A percentile compares a stretch with the other conserved stretches of the same genome.
These are phyloP conservation scores for Decapterus maruadsi DNA, from an alignment of 2,797 vertebrate genomes.

Conservation along the genomic window DNA sequence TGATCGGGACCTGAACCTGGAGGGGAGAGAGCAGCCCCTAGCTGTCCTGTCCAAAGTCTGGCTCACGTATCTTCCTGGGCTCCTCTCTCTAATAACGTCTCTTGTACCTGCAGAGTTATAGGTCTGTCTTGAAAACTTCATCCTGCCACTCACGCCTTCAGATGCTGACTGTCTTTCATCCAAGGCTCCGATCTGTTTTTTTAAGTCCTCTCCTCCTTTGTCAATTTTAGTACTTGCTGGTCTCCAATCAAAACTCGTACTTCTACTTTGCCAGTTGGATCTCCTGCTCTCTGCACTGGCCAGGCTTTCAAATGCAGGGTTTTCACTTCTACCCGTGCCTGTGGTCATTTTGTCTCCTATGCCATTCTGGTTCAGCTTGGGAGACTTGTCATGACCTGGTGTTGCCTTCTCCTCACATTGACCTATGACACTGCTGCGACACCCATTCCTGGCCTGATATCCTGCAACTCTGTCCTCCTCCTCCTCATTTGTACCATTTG, in stretches of 20 bases:
- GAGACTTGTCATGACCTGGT: constrained; percentile 16
- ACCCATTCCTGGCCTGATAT: constrained; percentile 36
- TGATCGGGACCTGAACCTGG: constrained; percentile 64
- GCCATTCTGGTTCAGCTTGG: constrained; percentile 44
- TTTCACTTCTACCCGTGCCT: constrained; percentile 35
- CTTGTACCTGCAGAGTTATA: constrained; percentile 32
- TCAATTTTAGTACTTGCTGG: constrained; percentile 27
- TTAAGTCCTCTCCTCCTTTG: constrained; percentile 12
- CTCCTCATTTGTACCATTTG: constrained; percentile 25
- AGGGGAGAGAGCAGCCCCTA: constrained; percentile 73
- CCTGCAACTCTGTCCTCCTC: constrained; percentile 23
- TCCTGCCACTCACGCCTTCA: constrained; percentile 16
- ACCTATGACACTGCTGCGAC: constrained; percentile 19
- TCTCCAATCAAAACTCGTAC: constrained; percentile 79
- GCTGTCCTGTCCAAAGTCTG: constrained; percentile 45
- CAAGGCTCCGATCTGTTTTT: constrained; percentile 41
- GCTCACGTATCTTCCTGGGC: constrained; percentile 3
- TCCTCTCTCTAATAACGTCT: constrained; percentile 21
- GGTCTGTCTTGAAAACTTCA: constrained; percentile 38
- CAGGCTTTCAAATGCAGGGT: constrained; percentile 28
- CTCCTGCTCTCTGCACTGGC: constrained; percentile 64
- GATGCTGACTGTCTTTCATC: constrained; percentile 36
- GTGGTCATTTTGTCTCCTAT: constrained; percentile 28
- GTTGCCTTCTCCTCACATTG: constrained; percentile 43
- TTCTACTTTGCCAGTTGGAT: constrained; percentile 60